Conservation (phyloP, 2,888 invertebrate genomes). For the Tinea semifulvella region DNA sequence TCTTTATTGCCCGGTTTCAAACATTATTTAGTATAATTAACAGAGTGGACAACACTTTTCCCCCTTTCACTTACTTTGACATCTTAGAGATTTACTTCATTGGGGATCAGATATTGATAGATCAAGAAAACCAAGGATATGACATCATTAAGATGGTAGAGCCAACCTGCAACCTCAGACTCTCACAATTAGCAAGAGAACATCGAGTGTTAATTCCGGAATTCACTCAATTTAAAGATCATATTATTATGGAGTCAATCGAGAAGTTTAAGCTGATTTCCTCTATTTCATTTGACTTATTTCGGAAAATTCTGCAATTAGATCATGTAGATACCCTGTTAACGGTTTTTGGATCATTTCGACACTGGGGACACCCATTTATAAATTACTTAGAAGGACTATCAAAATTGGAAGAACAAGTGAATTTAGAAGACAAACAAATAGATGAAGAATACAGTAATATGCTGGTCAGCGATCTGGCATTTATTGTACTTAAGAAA, state of each 20-base stretch:
- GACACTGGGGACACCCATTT: conserved; percentile 9
- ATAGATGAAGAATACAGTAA: background rate
- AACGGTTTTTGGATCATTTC: background rate
- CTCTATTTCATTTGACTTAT: too few species aligned
- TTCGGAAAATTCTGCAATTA: background rate
- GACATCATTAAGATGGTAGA: background rate
- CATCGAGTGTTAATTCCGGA: background rate
- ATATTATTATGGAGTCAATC: too few species aligned
- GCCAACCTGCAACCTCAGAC: background rate
- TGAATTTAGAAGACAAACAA: too few species aligned
- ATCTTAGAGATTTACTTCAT: background rate
- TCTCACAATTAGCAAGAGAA: background rate
- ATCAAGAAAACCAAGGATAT: background rate
- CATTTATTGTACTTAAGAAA: background rate
- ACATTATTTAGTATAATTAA: background rate
- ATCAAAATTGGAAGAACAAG: background rate
- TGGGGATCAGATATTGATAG: background rate
- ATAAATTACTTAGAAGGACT: background rate
- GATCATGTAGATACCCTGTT: background rate
- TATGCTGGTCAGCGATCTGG: background rate
- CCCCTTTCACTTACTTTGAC: background rate
- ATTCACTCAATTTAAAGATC: background rate
- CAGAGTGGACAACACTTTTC: background rate
- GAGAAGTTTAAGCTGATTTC: too few species aligned
- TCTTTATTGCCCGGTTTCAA: background rate